Percentiles rank a stretch among this genome's conserved stretches.
phyloP scores from a whole-genome alignment of 2,797 vertebrate genomes.

The Coreius guichenoti region DNA sequence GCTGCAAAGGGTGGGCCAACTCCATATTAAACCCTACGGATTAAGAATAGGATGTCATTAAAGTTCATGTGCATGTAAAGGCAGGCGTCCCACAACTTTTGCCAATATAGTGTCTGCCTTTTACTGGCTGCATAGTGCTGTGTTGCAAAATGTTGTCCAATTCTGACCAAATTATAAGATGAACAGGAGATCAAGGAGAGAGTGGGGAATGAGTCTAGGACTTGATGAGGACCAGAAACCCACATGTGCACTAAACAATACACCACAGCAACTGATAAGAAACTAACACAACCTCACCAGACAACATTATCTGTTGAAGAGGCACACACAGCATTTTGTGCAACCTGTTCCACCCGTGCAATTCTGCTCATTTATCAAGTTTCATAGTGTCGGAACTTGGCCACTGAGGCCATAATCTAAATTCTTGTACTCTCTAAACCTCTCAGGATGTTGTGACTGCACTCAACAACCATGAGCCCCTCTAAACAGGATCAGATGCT shows the following conservation, averaged over 20 bases:
- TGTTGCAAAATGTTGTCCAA: background rate
- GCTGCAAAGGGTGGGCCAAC: too few species aligned
- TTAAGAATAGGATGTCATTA: too few species aligned
- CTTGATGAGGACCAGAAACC: background rate
- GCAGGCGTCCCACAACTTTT: too few species aligned
- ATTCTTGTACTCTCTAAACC: background rate
- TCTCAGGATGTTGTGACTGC: constrained; percentile 1
- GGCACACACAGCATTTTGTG: background rate
- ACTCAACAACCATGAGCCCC: background rate
- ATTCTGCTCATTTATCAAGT: background rate
- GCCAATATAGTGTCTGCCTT: background rate
- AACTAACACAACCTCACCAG: too few species aligned
- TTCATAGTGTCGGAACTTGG: background rate
- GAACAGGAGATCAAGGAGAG: background rate
- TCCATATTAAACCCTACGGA: too few species aligned
- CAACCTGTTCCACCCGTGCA: background rate
- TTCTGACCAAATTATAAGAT: background rate
- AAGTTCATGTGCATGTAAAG: too few species aligned
- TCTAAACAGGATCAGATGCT: background rate
- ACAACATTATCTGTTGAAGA: background rate
- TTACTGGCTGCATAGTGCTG: background rate
- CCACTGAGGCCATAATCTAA: background rate
- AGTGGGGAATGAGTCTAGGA: background rate
- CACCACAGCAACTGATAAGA: background rate
- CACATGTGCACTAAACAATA: background rate